phyloP scores from a whole-genome alignment of 2,797 vertebrate genomes.

The Cryptoblepharus egeriae region DNA sequence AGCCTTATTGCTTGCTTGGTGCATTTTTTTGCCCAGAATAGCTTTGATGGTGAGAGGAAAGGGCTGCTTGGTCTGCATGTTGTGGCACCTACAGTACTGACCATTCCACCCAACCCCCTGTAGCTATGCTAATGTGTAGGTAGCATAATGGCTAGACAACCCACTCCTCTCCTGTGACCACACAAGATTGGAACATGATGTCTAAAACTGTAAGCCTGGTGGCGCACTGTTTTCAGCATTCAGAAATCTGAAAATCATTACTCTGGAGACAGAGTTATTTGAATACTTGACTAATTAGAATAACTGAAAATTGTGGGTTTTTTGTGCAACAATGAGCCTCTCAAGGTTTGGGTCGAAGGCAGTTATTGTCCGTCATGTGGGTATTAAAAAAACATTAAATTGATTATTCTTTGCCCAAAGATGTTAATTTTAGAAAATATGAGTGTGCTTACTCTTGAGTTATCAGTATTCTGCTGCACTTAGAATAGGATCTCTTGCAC shows the following conservation, averaged over 20 bases:
- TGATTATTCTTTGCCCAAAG: constrained; percentile 11
- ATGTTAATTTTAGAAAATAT: constrained; percentile 33
- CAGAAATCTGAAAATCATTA: no score
- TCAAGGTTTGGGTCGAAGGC: neutral
- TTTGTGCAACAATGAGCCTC: neutral
- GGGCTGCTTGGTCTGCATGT: neutral
- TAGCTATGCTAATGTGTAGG: no score
- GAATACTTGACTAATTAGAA: neutral
- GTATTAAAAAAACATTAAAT: constrained; percentile 9
- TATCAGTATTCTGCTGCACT: constrained; percentile 38
- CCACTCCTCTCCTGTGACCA: neutral
- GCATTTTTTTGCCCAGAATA: no score
- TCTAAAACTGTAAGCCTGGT: neutral
- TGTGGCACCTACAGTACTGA: no score
- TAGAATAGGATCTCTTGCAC: constrained; percentile 41
- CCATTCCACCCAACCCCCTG: no score
- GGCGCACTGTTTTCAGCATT: neutral
- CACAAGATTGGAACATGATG: neutral
- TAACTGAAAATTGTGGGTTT: neutral
- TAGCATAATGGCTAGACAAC: neutral
- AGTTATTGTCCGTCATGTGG: neutral
- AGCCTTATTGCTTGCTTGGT: no score
- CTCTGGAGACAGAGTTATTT: no score
- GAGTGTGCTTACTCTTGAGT: constrained; percentile 40
- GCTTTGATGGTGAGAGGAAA: neutral